A percentile compares a stretch with the other conserved stretches of the same genome.
Evolutionary conservation across 2,797 vertebrate species (phyloP).

Genomic region (Amniataba percoides): DNA sequence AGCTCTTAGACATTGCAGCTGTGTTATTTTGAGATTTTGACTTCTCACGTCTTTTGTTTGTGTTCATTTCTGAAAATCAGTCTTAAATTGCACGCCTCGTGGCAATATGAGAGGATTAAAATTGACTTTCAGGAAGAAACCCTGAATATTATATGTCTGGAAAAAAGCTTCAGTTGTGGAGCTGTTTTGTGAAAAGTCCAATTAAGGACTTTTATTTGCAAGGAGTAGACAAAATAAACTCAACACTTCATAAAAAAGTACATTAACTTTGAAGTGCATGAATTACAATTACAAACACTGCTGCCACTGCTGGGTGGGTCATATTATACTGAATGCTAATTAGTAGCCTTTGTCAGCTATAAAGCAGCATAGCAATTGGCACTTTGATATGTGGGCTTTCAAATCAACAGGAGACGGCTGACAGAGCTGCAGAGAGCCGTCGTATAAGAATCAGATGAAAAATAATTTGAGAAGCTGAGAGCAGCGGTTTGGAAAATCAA

Average conservation of each 20-base stretch:
- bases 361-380: not conserved
- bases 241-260: not conserved
- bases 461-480: not conserved
- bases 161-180: not conserved
- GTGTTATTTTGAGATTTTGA: not conserved
- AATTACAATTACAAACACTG: slow-evolving; percentile 13
- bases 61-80: slow-evolving; percentile 39
- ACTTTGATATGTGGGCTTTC: not conserved
- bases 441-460: not conserved
- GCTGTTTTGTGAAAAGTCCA: not conserved
- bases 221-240: not conserved
- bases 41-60: slow-evolving; percentile 18
- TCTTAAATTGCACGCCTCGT: slow-evolving; percentile 31
- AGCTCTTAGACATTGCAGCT: not conserved
- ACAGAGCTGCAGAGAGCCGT: slow-evolving; percentile 7
- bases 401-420: not conserved
- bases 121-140: slow-evolving; percentile 24
- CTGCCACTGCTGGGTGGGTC: not conserved
- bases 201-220: not conserved
- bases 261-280: slow-evolving; percentile 8
- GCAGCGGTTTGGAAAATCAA: not conserved
- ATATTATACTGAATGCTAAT: slow-evolving; percentile 2
- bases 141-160: slow-evolving; percentile 3
- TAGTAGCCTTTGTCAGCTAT: slow-evolving; percentile 7
- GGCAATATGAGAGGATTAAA: slow-evolving; percentile 2